Conservation (phyloP, 37 sponge, comb jelly and placozoan genomes). For the Cladorhizidae sp. region DNA sequence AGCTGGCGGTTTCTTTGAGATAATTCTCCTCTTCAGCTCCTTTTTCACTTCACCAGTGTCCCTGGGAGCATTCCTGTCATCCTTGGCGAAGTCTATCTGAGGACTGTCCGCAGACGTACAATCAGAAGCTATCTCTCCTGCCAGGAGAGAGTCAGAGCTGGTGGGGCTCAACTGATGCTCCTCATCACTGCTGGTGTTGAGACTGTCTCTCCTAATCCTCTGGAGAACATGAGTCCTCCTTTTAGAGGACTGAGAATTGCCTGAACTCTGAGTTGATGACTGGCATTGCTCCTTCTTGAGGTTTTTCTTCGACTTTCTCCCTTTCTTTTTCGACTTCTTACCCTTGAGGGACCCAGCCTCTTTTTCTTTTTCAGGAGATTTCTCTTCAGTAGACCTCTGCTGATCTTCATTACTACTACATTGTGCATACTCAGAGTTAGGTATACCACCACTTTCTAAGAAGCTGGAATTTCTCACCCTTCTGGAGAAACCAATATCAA, state of each 20-base stretch:
- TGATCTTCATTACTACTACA: not conserved
- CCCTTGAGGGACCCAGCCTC: not conserved
- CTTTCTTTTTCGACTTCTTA: slow-evolving; percentile 31
- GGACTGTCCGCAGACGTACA: not conserved
- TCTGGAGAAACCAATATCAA: not conserved
- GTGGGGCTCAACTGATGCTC: slow-evolving; percentile 10
- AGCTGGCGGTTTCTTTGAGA: slow-evolving; percentile 59
- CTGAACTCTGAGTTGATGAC: not conserved
- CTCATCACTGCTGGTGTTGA: slow-evolving; percentile 59
- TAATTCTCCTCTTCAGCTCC: slow-evolving; percentile 30
- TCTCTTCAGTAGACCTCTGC: not conserved
- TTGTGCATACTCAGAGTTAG: not conserved
- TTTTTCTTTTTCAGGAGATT: too few relatives aligned
- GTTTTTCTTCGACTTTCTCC: slow-evolving; percentile 12
- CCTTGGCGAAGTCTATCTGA: not conserved
- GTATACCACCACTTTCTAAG: slow-evolving; percentile 20
- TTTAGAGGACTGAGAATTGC: not conserved
- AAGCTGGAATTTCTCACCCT: slow-evolving; percentile 10
- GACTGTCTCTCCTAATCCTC: slow-evolving; percentile 45
- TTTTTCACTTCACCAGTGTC: slow-evolving; percentile 12
- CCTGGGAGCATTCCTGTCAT: not conserved
- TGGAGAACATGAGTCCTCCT: slow-evolving; percentile 6
- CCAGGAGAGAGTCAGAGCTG: not conserved
- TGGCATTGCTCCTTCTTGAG: slow-evolving; percentile 17
- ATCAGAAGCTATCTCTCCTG: not conserved